These are phyloP conservation scores for Tribolium freemani DNA, from an alignment of 2,888 invertebrate genomes.

Conservation along the genomic window DNA sequence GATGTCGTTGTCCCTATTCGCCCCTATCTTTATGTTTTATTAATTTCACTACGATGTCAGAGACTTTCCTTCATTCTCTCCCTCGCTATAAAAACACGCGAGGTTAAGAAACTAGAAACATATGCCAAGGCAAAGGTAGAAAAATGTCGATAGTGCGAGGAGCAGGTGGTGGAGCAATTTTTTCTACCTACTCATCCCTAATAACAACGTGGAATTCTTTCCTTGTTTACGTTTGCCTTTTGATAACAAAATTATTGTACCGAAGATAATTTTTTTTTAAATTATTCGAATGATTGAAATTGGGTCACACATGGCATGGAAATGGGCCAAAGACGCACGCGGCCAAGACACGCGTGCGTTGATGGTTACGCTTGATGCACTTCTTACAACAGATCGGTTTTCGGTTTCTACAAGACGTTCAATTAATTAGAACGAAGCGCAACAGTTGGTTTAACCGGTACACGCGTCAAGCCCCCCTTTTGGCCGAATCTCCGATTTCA, in stretches of 20 bases:
- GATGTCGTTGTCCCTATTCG: slow-evolving; percentile 41
- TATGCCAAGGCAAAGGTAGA: slow-evolving; percentile 56
- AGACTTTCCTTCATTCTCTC: slow-evolving; percentile 48
- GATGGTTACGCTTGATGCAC: slow-evolving; percentile 44
- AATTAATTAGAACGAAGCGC: slow-evolving; percentile 53
- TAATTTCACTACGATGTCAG: slow-evolving; percentile 52
- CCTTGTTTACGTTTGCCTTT: neutral
- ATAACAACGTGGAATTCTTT: slow-evolving; percentile 42
- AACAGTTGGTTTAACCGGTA: slow-evolving; percentile 62
- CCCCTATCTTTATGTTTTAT: slow-evolving; percentile 56
- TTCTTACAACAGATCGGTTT: slow-evolving; percentile 60
- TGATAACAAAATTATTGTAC: neutral
- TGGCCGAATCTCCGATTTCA: neutral
- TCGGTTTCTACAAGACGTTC: slow-evolving; percentile 58
- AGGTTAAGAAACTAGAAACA: slow-evolving; percentile 59
- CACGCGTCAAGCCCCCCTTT: neutral
- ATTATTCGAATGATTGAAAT: too few species aligned
- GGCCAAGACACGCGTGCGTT: slow-evolving; percentile 38
- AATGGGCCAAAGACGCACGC: slow-evolving; percentile 38
- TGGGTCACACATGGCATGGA: too few species aligned
- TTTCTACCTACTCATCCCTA: slow-evolving; percentile 47
- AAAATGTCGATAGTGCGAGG: slow-evolving; percentile 40
- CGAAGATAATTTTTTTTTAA: too few species aligned
- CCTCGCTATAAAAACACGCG: slow-evolving; percentile 45
- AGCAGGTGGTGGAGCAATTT: slow-evolving; percentile 56